Evolutionary conservation across 1,140 invertebrate genomes (phyloP), one percentile per base, ranked within the genome.

Genomic region (Hermatobates lingyangjiaoensis): DNA sequence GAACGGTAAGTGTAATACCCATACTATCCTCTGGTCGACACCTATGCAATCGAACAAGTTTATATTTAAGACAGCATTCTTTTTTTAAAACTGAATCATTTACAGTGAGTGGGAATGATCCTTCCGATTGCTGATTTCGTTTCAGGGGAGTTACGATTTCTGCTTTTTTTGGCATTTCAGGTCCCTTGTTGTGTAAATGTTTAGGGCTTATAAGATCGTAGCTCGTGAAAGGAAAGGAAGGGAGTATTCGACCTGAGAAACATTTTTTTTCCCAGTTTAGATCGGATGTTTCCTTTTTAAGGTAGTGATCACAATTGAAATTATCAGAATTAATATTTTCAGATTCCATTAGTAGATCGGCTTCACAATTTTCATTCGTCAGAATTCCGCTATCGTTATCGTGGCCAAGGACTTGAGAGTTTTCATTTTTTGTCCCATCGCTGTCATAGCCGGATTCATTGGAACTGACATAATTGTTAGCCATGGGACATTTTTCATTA

Each of bases 381-480:
- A 61, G 52, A 26, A 63, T 62, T 14, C 63, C 62, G 45, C 62
- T 63, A 53, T 64, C 63, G 1, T 59, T 58, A 48, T 62, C 60
- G 20, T 55, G 44, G 14, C 54, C 59, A 0, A 5, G 18, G 20
- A 12, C 45, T 27, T 39, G 27, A 26, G 25, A 39, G 28, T 30
- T 47, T 26, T 20, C 15, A 27, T 27, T 25, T 44, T 44, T 52
- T 38, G 21, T 28, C 20, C 50, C 50, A 58, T 85, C 82, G 62
- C 81, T 84, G 57, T 86, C 82, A 61, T 85, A 85, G 20, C 83
- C 83, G 27, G 81, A 85, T 65, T 85, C 83, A 61, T 84, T 85
- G 25, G 81, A 85, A 63, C 81, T 83, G 14, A 84, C 74, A 62
- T 82, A 82, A 64, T 78, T 68, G 20, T 27, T 51, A 5, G 48